phyloP scores from a whole-genome alignment of 2,113 vertebrate genomes.

The Mesembrinibis cayennensis region DNA sequence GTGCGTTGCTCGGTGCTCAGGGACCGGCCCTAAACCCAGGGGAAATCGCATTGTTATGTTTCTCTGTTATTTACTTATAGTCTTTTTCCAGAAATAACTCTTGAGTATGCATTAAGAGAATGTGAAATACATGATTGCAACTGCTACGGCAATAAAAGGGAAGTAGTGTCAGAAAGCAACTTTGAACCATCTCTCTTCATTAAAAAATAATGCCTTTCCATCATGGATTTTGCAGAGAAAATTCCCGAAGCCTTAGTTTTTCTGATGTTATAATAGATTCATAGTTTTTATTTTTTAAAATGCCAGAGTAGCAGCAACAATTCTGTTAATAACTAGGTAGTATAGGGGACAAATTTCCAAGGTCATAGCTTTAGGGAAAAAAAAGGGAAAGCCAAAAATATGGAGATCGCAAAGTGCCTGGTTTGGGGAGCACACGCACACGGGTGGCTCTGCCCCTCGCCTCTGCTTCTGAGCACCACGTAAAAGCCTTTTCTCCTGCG shows the following conservation, averaged over 20 bases:
- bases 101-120: background rate
- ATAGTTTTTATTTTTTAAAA: background rate
- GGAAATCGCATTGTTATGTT: background rate
- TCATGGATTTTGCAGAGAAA: background rate
- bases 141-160: background rate
- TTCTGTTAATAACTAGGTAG: background rate
- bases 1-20: accelerated
- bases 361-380: background rate
- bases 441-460: background rate
- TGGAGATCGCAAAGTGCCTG: accelerated
- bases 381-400: background rate
- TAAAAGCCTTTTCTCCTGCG: background rate
- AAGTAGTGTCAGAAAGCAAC: background rate
- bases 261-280: background rate
- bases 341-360: background rate
- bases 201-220: background rate
- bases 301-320: background rate
- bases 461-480: accelerated
- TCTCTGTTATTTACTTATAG: background rate
- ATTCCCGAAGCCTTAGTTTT: background rate
- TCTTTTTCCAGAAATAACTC: background rate
- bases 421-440: background rate
- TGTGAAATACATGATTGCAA: background rate
- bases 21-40: background rate
- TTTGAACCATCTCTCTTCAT: background rate